A percentile compares a stretch with the other conserved stretches of the same genome.
These are phyloP conservation scores for Alethe diademata DNA, from an alignment of 2,113 vertebrate genomes.

Conservation along the genomic window DNA sequence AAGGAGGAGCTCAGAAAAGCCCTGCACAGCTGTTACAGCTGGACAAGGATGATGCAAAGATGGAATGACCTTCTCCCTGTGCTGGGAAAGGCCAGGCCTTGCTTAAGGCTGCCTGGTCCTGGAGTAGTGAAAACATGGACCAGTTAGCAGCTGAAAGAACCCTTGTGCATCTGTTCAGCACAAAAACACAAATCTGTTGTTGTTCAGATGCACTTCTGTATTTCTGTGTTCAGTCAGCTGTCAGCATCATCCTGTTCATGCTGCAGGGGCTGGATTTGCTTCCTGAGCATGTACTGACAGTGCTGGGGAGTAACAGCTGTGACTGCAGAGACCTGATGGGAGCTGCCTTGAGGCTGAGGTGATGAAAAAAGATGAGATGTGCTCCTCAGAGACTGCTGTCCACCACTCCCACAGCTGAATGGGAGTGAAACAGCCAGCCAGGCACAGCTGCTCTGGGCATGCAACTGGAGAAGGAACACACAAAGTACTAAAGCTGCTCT, in stretches of 20 bases:
- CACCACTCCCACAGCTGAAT: accelerated
- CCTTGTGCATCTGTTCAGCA: neutral
- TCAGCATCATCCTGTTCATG: neutral
- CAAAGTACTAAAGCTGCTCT: neutral
- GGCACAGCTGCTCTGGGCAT: neutral
- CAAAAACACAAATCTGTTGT: neutral
- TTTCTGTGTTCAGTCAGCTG: neutral
- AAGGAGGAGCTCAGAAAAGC: neutral
- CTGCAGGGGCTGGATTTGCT: neutral
- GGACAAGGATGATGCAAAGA: no score
- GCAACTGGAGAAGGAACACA: neutral
- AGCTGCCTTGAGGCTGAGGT: neutral
- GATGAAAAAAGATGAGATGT: neutral
- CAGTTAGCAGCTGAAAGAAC: neutral
- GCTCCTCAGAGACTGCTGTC: neutral
- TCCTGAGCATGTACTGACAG: accelerated
- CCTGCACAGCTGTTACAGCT: accelerated
- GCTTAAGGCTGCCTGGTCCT: neutral
- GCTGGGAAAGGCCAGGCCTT: neutral
- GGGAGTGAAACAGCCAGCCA: neutral
- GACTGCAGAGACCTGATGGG: neutral
- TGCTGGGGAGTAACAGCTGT: neutral
- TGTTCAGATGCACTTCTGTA: neutral
- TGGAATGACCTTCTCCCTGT: neutral
- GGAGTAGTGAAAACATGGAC: neutral